Evolutionary conservation across 1,140 invertebrate species (phyloP).

Genomic region (Caenorhabditis brenneri): DNA sequence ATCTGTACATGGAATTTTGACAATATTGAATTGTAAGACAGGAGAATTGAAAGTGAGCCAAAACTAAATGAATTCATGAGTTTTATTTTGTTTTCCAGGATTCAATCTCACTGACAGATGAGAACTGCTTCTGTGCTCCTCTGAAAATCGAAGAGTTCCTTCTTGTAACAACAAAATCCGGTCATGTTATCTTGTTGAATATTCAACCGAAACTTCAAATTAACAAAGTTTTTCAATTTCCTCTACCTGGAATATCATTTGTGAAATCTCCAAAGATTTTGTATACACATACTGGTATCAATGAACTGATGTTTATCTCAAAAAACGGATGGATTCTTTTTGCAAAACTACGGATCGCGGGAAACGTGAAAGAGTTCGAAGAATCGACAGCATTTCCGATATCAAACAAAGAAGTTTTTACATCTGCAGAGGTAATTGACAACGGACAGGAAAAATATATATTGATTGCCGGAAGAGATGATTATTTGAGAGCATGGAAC

Average conservation of each 20-base stretch:
- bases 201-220: not conserved
- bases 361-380: not conserved
- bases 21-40: not conserved
- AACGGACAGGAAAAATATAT: not conserved
- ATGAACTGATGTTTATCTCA: not conserved
- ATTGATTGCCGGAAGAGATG: conserved; percentile 1
- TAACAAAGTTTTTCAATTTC: not conserved
- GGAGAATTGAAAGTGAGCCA: not conserved
- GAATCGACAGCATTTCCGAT: not conserved
- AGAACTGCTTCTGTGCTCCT: conserved; percentile 18
- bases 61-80: too few species aligned
- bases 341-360: not conserved
- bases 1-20: not conserved
- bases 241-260: not conserved
- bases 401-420: conserved; percentile 31
- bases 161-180: not conserved
- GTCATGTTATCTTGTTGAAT: not conserved
- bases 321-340: not conserved
- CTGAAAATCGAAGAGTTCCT: not conserved
- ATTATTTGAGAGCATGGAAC: conserved; percentile 19
- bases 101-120: not conserved
- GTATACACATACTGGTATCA: not conserved
- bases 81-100: not conserved
- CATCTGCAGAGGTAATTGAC: not conserved
- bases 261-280: not conserved